Conservation (phyloP, 30 jellyfish, hydroid and myxozoan species). For the Turritopsis dohrnii region DNA sequence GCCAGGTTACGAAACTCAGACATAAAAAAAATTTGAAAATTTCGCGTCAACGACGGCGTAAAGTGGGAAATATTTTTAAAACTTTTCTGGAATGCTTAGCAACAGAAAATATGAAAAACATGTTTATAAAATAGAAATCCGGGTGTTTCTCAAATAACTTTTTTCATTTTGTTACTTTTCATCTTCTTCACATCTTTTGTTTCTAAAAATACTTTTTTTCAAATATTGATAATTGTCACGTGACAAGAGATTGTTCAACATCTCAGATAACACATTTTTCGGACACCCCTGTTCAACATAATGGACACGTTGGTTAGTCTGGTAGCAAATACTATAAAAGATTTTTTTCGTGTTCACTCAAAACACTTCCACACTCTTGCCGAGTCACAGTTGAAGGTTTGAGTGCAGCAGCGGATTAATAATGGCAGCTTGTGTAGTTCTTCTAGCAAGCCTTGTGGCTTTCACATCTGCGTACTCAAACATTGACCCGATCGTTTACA, state of each 20-base stretch:
- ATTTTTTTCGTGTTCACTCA: background rate
- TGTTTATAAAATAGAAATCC: background rate
- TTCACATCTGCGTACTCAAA: background rate
- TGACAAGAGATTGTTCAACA: no score
- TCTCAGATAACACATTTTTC: background rate
- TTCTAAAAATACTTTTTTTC: background rate
- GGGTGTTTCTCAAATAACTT: background rate
- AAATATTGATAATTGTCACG: background rate
- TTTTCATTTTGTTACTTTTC: no score
- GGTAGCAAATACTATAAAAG: background rate
- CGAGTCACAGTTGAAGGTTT: background rate
- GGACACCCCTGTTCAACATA: background rate
- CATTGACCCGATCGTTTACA: conserved; percentile 28
- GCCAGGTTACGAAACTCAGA: background rate
- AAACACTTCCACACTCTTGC: background rate
- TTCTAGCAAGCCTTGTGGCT: background rate
- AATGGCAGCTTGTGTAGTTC: no score
- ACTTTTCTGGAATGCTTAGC: background rate
- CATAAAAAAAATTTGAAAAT: background rate
- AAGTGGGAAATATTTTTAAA: background rate
- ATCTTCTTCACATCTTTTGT: background rate
- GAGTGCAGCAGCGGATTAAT: background rate
- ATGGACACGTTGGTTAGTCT: background rate
- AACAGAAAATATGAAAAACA: background rate
- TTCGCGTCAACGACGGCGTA: background rate